phyloP scores from a whole-genome alignment of 2,888 invertebrate species.

The Leptura quadrifasciata region DNA sequence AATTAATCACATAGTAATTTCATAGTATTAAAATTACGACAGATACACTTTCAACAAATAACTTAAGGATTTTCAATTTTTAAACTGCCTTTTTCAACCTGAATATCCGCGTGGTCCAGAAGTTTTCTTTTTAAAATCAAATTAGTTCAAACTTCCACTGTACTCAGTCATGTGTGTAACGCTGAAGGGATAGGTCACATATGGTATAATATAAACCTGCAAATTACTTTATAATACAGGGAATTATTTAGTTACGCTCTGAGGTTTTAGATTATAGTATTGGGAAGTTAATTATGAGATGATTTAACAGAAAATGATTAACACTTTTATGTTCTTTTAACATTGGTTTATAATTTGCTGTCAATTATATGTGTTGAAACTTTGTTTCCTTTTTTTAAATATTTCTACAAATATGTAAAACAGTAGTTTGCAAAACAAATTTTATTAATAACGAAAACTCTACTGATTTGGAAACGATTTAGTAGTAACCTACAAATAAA shows the following conservation, averaged over 20 bases:
- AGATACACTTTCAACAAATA: too few relatives aligned
- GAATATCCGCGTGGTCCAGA: not conserved
- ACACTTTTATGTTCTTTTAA: not conserved
- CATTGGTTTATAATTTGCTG: too few relatives aligned
- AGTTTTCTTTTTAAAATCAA: conserved; percentile 34
- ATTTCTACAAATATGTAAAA: too few relatives aligned
- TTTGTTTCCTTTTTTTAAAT: too few relatives aligned
- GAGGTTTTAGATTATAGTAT: not conserved
- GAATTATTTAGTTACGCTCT: conserved; percentile 13
- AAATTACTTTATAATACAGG: conserved; percentile 28
- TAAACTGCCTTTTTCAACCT: not conserved
- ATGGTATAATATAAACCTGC: conserved; percentile 22
- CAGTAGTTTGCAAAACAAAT: too few relatives aligned
- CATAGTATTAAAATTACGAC: too few relatives aligned
- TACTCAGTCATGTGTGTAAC: not conserved
- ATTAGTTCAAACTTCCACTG: not conserved
- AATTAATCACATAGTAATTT: too few relatives aligned
- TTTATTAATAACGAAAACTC: too few relatives aligned
- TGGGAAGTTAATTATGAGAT: not conserved
- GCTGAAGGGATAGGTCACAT: conserved; percentile 10
- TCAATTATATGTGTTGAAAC: too few relatives aligned
- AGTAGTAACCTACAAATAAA: too few relatives aligned
- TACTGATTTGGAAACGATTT: too few relatives aligned
- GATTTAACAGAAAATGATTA: not conserved
- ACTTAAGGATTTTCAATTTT: too few relatives aligned